Base-by-base conservation (phyloP, 2,113 vertebrate species). In the Taurulus bubalis region DNA sequence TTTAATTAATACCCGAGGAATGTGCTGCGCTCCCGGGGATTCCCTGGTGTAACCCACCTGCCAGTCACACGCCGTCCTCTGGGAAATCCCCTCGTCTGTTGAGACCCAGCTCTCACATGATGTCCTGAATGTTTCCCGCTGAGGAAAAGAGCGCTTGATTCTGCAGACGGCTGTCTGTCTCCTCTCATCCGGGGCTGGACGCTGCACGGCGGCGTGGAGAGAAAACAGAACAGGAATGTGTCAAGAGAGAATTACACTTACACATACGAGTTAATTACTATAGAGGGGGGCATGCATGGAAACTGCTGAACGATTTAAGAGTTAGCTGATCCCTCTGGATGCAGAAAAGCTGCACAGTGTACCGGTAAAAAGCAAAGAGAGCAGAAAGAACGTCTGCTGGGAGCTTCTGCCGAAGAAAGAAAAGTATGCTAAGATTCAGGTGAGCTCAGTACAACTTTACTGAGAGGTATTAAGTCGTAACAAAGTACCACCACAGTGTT, bases 251-350 rank as follows among this genome's bases (percentile, higher is more conserved):
- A 73, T 89, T 81, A 74, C 71, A 47, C 83, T 74, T 38, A 56
- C 60, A 82, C 85, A 85, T 67, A 86, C 81, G 80, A 85, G 73
- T 83, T 87, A 91, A 91, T 92, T 90, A 90, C 77, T 67, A n/a
- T 10, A 12, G 65, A 34, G 63, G n/a, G 70, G 71, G 26, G 60
- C 65, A 55, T 49, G 59, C 16, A 22, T 60, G 65, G 34, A 79
- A 77, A 75, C 32, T 59, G 59, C 36, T 73, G 63, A 68, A 71
- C 51, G 45, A 22, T 15, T 85, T 77, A 55, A 83, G 82, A 53
- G 20, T 69, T 45, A 26, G 62, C 26, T 74, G 79, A 79, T 87
- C 82, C 85, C 82, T 67, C 3, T 40, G 78, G 80, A 68, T 60
- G 40, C 64, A 58, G 45, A 66, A 20, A 53, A 62, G 80, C 78